A percentile compares a stretch with the other conserved stretches of the same genome.
Conservation (phyloP, 2,113 vertebrate species). For the Hydrolagus affinis region DNA sequence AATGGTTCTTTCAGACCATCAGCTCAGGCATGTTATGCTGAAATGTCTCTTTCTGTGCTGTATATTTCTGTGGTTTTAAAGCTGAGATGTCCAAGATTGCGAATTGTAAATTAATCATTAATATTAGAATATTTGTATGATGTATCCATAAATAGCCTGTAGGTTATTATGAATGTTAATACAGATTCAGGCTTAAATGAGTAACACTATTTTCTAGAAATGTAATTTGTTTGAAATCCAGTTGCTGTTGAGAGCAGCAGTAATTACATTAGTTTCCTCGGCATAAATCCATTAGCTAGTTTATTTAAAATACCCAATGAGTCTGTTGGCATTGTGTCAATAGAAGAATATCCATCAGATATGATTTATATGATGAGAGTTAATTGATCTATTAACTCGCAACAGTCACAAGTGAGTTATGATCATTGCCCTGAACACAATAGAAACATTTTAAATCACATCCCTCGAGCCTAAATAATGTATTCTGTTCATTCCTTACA, state of each 20-base stretch:
- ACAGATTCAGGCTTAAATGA: background rate
- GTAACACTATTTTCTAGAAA: background rate
- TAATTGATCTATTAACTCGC: background rate
- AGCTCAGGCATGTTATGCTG: too few species aligned
- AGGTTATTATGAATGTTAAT: background rate
- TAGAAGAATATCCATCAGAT: background rate
- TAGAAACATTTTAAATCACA: background rate
- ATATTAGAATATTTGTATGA: background rate
- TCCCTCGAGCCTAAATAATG: background rate
- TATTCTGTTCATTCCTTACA: background rate
- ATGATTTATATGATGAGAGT: background rate
- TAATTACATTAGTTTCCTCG: background rate
- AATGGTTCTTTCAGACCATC: too few species aligned
- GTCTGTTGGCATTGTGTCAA: background rate
- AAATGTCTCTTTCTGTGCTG: too few species aligned
- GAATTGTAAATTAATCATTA: background rate
- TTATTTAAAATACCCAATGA: background rate
- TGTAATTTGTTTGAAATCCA: background rate
- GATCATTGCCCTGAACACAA: background rate
- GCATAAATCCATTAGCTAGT: background rate
- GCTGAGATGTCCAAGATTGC: background rate
- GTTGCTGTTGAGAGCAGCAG: background rate
- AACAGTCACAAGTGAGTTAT: background rate
- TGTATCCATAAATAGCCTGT: background rate
- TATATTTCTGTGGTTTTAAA: too few species aligned